Percentiles rank a stretch among this genome's conserved stretches.
Evolutionary conservation across 1,140 invertebrate species (phyloP).

Genomic region (Temnothorax longispinosus): DNA sequence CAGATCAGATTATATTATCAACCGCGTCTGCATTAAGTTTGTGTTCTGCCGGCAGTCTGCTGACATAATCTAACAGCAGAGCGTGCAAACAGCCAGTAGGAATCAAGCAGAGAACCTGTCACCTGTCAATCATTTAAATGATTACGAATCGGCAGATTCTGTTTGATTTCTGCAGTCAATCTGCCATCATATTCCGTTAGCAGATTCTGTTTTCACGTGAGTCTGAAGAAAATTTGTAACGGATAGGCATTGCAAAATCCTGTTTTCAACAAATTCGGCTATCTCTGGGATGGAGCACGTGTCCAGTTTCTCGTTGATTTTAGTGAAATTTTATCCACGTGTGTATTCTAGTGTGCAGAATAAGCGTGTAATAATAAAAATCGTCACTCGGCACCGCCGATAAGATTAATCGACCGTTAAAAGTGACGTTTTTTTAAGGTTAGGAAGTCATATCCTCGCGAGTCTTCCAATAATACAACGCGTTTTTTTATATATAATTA

Average conservation of each 20-base stretch:
- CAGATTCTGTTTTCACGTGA: not conserved
- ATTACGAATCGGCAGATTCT: not conserved
- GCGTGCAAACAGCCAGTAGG: not conserved
- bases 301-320: not conserved
- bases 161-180: not conserved
- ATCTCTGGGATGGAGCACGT: not conserved
- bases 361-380: not conserved
- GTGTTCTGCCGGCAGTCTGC: not conserved
- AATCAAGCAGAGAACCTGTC: not conserved
- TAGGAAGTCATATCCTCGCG: not conserved
- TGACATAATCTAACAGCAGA: no score
- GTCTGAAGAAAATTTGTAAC: not conserved
- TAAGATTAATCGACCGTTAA: not conserved
- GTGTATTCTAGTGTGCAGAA: not conserved
- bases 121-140: not conserved
- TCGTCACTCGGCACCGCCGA: not conserved
- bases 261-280: not conserved
- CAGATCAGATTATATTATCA: no score
- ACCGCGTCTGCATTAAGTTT: no score
- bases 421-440: not conserved
- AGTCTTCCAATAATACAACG: conserved; percentile 13
- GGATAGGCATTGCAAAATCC: not conserved
- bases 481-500: conserved; percentile 14
- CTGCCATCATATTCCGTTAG: not conserved
- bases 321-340: not conserved